Evolutionary conservation across 2,113 vertebrate genomes (phyloP), one percentile per base, ranked within the genome.

Genomic region (Ceyx melanurus): DNA sequence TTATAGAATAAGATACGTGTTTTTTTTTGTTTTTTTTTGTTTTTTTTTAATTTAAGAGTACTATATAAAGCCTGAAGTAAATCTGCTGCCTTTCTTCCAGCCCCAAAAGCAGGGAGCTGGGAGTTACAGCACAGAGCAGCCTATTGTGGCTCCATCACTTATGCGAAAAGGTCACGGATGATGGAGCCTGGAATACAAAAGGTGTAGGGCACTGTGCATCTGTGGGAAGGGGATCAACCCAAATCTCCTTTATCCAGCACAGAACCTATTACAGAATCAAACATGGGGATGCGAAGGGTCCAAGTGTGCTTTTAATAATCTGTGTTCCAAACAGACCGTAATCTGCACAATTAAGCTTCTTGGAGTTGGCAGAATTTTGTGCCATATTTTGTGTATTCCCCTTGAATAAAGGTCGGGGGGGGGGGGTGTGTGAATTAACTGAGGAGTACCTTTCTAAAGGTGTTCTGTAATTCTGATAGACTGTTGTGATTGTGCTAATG

Each of bases 341-440:
- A 97, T 97, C 95, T 93, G 92, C 77, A 87, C 95, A 96, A 89
- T 96, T 97, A 97, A 97, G 92, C 94, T 90, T 83, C 87, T 95
- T 91, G 89, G 86, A 86, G 77, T 28, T 96, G 94, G 96, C 95
- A 96, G 92, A 87, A 60, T 91, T 97, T 94, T 89, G 66, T 83
- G 77, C 71, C 37, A 37, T 37, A 37, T 37, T 37, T 37, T 37
- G 37, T 37, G 58, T 82, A 92, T 92, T 89, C 83, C 92, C 85
- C 92, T 94, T 90, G 72, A 95, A 89, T 76, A 96, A 96, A 97
- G 94, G 95, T 96, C 91, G n/a, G 45, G 31, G 83, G 90, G 74
- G 48, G n/a, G n/a, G n/a, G n/a, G n/a, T n/a, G n/a, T n/a, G n/a
- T 61, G 72, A 95, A 89, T 93, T 86, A 90, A 88, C 83, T 0